phyloP scores from a whole-genome alignment of 2,797 vertebrate species.

The Erpetoichthys calabaricus region DNA sequence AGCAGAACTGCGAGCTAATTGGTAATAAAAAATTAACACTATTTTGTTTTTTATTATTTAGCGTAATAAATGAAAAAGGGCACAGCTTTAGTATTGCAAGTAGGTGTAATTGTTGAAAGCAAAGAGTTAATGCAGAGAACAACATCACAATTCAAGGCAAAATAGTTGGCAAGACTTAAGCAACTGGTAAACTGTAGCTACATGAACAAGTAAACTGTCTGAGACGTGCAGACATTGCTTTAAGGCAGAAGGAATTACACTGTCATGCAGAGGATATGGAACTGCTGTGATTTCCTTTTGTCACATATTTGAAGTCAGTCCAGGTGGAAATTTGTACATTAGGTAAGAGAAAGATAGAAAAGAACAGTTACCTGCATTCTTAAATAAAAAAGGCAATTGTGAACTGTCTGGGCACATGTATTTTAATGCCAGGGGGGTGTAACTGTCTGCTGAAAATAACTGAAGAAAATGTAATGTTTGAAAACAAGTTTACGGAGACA shows the following conservation, averaged over 20 bases:
- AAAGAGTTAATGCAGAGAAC: constrained; percentile 34
- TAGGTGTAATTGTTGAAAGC: too few relatives aligned
- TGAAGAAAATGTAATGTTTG: constrained; percentile 1
- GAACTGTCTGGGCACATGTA: constrained; percentile 10
- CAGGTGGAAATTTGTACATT: constrained; percentile 63
- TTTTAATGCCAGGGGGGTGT: constrained; percentile 7
- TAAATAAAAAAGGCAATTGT: constrained; percentile 8
- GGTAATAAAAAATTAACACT: too few relatives aligned
- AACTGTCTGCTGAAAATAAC: constrained; percentile 2
- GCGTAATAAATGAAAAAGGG: too few relatives aligned
- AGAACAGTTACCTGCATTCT: constrained; percentile 25
- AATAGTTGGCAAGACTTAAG: constrained; percentile 57
- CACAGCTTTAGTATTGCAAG: too few relatives aligned
- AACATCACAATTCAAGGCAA: constrained; percentile 46
- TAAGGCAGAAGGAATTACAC: constrained; percentile 85
- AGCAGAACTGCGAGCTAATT: too few relatives aligned
- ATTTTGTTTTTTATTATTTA: too few relatives aligned
- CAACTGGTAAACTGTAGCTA: constrained; percentile 57
- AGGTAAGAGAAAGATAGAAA: constrained; percentile 38
- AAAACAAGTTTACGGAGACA: constrained; percentile 7
- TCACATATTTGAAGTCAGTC: constrained; percentile 87
- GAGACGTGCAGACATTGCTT: constrained; percentile 86
- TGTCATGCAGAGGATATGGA: constrained; percentile 83
- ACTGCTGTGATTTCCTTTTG: constrained; percentile 72
- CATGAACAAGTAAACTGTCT: constrained; percentile 84